phyloP scores from a whole-genome alignment of 2,888 invertebrate species.

The Stenoptilia bipunctidactyla region DNA sequence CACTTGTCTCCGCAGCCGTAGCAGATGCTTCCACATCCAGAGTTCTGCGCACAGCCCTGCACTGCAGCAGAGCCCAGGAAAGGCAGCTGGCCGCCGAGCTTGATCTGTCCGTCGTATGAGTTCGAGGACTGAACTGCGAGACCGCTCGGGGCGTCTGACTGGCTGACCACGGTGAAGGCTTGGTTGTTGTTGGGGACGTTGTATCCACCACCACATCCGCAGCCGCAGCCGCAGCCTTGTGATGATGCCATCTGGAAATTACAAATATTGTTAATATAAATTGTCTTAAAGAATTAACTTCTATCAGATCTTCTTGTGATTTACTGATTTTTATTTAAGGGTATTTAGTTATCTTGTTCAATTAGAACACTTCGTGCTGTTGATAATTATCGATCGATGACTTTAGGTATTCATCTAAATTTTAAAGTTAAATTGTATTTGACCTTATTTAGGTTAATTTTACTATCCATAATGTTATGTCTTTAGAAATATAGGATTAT shows the following conservation, averaged over 20 bases:
- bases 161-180: conserved; percentile 19
- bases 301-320: too few relatives aligned
- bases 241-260: too few relatives aligned
- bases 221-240: conserved; percentile 1
- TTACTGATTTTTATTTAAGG: too few relatives aligned
- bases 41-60: conserved; percentile 10
- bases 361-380: too few relatives aligned
- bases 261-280: too few relatives aligned
- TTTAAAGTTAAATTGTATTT: background rate
- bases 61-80: conserved; percentile 20
- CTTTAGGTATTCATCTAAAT: too few relatives aligned
- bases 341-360: too few relatives aligned
- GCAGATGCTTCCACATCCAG: conserved; percentile 5
- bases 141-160: conserved; percentile 16
- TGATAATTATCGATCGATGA: too few relatives aligned
- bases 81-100: conserved; percentile 22
- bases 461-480: too few relatives aligned
- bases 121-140: conserved; percentile 18
- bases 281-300: too few relatives aligned
- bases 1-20: conserved; percentile 1
- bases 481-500: too few relatives aligned
- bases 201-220: conserved; percentile 9
- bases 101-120: conserved; percentile 17
- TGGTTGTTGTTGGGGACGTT: conserved; percentile 17
- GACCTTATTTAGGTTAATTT: background rate